Evolutionary conservation across 2,113 vertebrate species (phyloP), one percentile per base, ranked within the genome.

Genomic region (Butorides virescens): DNA sequence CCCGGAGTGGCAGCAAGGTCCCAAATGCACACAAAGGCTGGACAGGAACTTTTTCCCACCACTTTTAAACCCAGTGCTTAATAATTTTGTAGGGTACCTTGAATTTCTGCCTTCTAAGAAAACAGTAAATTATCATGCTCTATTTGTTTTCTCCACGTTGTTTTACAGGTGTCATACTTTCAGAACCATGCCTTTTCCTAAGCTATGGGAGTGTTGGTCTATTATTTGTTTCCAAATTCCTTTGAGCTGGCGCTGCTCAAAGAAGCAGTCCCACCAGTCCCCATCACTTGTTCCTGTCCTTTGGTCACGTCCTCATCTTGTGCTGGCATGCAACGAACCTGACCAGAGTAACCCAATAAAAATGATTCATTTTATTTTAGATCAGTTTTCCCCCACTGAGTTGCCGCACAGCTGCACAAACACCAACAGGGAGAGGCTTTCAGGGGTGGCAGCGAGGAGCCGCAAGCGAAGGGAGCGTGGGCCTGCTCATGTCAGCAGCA

Each of bases 381-480:
- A 89, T 37, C 56, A 58, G 18, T 63, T 78, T 47, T 13, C 47
- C 22, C 46, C 29, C n/a, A 18, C 56, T 36, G 61, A 63, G 21
- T 0, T 79, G 56, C 66, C 79, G 61, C 58, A 26, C 73, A 75
- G 59, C 89, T 80, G 70, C 42, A n/a, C 75, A 83, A 82, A 63
- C 47, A 53, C 22, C 62, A 42, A 73, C 67, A 80, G 15, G 56
- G 14, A 83, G 52, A 94, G 61, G 61, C 30, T 88, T 85, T 78
- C 39, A 39, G 36, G 27, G 37, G n/a, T 75, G 56, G 53, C 58
- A 79, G 56, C 0, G 0, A 80, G 49, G 22, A 58, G 47, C 62
- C 2, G 0, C 44, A 91, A 30, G 76, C 7, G 1, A 84, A 83
- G 32, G 42, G n/a, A 91, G 7, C 1, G 1, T 30, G n/a, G 25